These are phyloP conservation scores for Sternotherus odoratus DNA, from an alignment of 2,797 vertebrate species.

Conservation along the genomic window DNA sequence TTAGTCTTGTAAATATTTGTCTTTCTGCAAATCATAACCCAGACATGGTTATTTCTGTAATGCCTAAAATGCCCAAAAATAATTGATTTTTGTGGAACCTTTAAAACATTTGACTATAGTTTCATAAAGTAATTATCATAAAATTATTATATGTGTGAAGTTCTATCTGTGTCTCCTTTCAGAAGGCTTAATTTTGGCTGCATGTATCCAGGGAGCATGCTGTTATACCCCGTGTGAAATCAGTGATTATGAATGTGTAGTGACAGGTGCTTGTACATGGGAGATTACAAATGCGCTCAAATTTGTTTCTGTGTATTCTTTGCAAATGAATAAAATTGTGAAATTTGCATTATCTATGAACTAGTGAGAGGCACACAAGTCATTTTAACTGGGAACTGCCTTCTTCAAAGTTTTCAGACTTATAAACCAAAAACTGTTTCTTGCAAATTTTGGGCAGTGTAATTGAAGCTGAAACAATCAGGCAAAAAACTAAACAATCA, in stretches of 20 bases:
- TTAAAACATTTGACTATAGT: background rate
- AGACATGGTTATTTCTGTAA: background rate
- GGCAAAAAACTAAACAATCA: background rate
- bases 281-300: slow-evolving; percentile 1
- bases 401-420: background rate
- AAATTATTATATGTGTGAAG: slow-evolving; percentile 29
- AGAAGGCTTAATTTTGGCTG: slow-evolving; percentile 31
- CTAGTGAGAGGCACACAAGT: background rate
- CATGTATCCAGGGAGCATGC: background rate
- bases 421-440: background rate
- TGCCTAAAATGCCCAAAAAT: background rate
- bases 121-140: slow-evolving; percentile 37
- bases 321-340: background rate
- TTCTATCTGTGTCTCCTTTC: background rate
- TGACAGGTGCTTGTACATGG: slow-evolving; percentile 6
- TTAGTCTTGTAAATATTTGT: background rate
- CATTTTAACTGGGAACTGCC: background rate
- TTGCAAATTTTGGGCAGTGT: background rate
- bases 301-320: background rate
- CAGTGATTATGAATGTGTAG: background rate
- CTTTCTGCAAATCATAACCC: background rate
- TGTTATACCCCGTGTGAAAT: background rate
- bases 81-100: background rate
- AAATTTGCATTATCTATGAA: background rate
- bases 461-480: background rate